These are phyloP conservation scores for Neomonachus schauinslandi DNA, from an alignment of 2,113 vertebrate species.

Conservation along the genomic window DNA sequence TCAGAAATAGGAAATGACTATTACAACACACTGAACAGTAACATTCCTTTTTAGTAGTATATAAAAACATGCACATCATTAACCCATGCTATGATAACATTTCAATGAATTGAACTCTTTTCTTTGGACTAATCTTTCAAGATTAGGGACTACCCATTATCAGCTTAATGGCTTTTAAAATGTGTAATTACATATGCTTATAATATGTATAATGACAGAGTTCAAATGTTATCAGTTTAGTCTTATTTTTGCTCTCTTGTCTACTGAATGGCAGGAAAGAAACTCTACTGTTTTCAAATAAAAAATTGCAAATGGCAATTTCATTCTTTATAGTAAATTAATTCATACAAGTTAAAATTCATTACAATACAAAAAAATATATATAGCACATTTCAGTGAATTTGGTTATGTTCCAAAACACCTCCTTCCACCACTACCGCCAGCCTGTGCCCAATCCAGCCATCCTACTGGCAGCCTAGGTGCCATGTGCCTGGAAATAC, in stretches of 20 bases:
- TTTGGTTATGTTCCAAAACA: neutral
- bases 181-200: neutral
- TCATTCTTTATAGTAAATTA: neutral
- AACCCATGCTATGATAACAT: neutral
- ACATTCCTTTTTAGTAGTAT: neutral
- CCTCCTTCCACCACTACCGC: neutral
- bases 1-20: conserved; percentile 38
- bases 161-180: conserved; percentile 4
- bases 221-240: neutral
- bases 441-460: neutral
- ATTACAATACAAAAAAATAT: neutral
- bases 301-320: neutral
- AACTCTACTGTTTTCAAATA: neutral
- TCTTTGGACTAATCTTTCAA: conserved; percentile 44
- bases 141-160: neutral
- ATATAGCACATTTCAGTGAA: neutral
- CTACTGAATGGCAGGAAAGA: neutral
- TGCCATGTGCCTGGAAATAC: neutral
- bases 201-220: neutral
- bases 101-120: neutral
- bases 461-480: neutral
- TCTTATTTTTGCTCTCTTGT: neutral
- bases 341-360: neutral
- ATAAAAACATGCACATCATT: neutral
- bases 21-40: neutral